A percentile compares a stretch with the other conserved stretches of the same genome.
phyloP scores from a whole-genome alignment of 2,888 invertebrate genomes.

The Harpalus rufipes region DNA sequence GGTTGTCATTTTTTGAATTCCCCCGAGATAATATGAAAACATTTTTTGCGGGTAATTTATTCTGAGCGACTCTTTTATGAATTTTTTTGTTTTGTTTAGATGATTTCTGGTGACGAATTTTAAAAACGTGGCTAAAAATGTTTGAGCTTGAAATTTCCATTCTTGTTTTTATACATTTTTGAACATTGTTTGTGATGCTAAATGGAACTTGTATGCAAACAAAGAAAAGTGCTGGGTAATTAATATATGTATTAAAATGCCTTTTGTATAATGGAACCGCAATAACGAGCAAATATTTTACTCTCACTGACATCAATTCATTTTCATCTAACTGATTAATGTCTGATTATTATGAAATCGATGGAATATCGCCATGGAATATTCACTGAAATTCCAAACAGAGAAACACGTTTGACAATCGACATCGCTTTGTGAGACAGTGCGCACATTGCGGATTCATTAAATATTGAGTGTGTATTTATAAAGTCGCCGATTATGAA shows the following conservation, averaged over 20 bases:
- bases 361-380: neutral
- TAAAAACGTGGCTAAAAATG: slow-evolving; percentile 30
- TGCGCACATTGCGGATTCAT: slow-evolving; percentile 28
- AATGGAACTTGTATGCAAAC: too few species aligned
- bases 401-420: slow-evolving; percentile 1
- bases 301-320: neutral
- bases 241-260: slow-evolving; percentile 19
- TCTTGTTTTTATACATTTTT: slow-evolving; percentile 11
- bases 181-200: neutral
- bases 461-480: slow-evolving; percentile 51
- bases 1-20: slow-evolving; percentile 63
- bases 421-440: neutral
- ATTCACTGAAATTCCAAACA: slow-evolving; percentile 21
- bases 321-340: slow-evolving; percentile 1
- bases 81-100: slow-evolving; percentile 56
- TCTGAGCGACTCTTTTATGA: slow-evolving; percentile 61
- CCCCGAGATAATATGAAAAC: slow-evolving; percentile 64
- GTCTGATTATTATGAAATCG: slow-evolving; percentile 4
- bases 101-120: slow-evolving; percentile 49
- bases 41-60: slow-evolving; percentile 66
- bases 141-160: slow-evolving; percentile 3
- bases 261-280: neutral
- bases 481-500: slow-evolving; percentile 54
- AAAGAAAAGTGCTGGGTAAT: neutral
- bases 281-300: slow-evolving; percentile 6